A percentile compares a stretch with the other conserved stretches of the same genome.
Evolutionary conservation across 2,797 vertebrate genomes (phyloP).

Genomic region (Galagoides demidoff): DNA sequence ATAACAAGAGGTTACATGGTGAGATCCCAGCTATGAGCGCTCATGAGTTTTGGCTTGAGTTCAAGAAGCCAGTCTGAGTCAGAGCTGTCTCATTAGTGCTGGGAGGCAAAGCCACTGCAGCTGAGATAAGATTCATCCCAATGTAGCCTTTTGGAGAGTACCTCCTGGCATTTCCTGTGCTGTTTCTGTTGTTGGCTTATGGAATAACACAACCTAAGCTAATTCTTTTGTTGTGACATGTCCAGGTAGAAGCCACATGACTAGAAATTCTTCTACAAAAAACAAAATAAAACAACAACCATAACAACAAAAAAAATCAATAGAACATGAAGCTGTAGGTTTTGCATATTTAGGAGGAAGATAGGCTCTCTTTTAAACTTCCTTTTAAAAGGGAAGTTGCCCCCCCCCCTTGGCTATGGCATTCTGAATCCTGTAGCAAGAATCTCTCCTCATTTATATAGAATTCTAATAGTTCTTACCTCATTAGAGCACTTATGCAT

Average conservation of each 20-base stretch:
- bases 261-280: neutral
- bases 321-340: neutral
- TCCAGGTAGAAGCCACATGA: neutral
- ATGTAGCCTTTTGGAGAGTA: conserved; percentile 41
- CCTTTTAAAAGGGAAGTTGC: neutral
- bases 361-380: neutral
- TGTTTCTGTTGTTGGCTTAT: conserved; percentile 38
- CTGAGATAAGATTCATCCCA: conserved; percentile 47
- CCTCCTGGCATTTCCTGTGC: conserved; percentile 29
- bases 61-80: conserved; percentile 47
- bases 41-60: neutral
- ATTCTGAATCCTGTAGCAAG: neutral
- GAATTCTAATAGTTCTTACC: neutral
- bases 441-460: neutral
- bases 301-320: no score
- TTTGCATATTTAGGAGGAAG: neutral
- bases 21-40: neutral
- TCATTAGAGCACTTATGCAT: neutral
- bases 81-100: conserved; percentile 4
- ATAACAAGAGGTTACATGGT: neutral
- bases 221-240: conserved; percentile 2
- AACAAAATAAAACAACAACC: neutral
- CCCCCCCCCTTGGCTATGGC: neutral
- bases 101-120: neutral
- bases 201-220: conserved; percentile 2